Evolutionary conservation across 2,113 vertebrate species (phyloP), one percentile per base, ranked within the genome.

Genomic region (Dasyprocta punctata): DNA sequence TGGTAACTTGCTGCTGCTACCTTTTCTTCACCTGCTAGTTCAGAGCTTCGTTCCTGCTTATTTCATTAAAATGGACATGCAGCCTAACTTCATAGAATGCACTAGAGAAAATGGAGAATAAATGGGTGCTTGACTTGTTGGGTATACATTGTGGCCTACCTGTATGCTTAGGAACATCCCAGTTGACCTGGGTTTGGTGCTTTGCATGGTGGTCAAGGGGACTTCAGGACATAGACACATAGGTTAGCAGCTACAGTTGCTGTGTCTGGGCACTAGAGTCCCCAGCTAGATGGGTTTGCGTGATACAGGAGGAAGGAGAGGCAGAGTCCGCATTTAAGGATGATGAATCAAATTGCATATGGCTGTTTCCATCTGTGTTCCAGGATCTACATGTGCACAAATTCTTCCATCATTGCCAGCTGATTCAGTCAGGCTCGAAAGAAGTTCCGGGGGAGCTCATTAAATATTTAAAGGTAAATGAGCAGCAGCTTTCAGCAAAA

Each of bases 311-410:
- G 11, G 44, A 30, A 2, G 36, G 69, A n/a, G 5, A 95, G 30
- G n/a, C 49, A 67, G 58, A 77, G 77, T 30, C 17, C 86, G 20
- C 4, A 3, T 75, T 80, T 92, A 54, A 90, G 28, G 44, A 12
- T 77, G 52, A 86, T 96, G 96, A 86, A 71, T 96, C 95, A 71
- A 1, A 86, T 96, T 87, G 7, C 97, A 52, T 93, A 47, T 44
- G 92, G 7, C 75, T 93, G 78, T 95, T 98, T 41, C 26, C 96
- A 87, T 97, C 96, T 97, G 94, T 69, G 86, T 98, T 98, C 3
- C 97, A 99, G 99, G 99, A 99, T 98, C 98, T 99, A 92, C 99
- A 99, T 82, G 99, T 99, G 54, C 99, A 99, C 97, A 99, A 99
- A 93, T 99, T 99, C 98, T 99, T 99, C 99, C 99, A 99, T 93